These are phyloP conservation scores for Chrysolina haemoptera DNA, from an alignment of 2,888 invertebrate genomes.

Conservation along the genomic window DNA sequence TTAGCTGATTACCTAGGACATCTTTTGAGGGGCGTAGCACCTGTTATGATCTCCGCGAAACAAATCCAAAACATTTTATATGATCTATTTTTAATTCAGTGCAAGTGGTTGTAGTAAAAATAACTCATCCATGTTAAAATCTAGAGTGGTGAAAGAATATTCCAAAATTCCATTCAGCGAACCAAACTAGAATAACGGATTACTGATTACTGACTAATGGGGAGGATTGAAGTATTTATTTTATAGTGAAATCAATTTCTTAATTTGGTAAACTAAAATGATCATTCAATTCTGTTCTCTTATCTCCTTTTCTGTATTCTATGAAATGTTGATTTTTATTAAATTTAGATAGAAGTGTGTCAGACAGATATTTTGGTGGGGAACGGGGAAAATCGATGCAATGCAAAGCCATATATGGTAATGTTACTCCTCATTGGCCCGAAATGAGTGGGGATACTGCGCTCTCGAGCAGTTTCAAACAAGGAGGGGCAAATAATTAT, in stretches of 20 bases:
- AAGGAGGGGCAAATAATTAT: slow-evolving; percentile 74
- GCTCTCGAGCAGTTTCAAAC: slow-evolving; percentile 65
- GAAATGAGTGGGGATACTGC: slow-evolving; percentile 58
- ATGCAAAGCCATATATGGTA: slow-evolving; percentile 86
- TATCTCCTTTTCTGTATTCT: slow-evolving; percentile 45
- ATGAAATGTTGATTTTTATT: slow-evolving; percentile 52
- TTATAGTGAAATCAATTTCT: slow-evolving; percentile 21
- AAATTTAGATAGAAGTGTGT: slow-evolving; percentile 58
- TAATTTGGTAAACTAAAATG: slow-evolving; percentile 23
- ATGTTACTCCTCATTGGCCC: slow-evolving; percentile 80
- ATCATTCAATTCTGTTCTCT: neutral
- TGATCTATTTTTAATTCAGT: slow-evolving; percentile 53
- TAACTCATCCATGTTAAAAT: slow-evolving; percentile 16
- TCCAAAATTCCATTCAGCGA: neutral
- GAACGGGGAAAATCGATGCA: slow-evolving; percentile 72
- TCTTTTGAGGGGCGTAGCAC: slow-evolving; percentile 53
- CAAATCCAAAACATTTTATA: slow-evolving; percentile 29
- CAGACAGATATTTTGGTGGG: slow-evolving; percentile 55
- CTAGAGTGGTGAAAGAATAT: neutral
- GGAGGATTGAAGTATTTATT: slow-evolving; percentile 17
- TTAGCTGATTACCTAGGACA: neutral
- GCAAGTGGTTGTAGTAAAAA: slow-evolving; percentile 58
- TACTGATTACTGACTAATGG: neutral
- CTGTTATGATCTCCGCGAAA: slow-evolving; percentile 46
- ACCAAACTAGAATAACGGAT: neutral